phyloP scores from a whole-genome alignment of 2,113 vertebrate species.

The Oncorhynchus nerka region DNA sequence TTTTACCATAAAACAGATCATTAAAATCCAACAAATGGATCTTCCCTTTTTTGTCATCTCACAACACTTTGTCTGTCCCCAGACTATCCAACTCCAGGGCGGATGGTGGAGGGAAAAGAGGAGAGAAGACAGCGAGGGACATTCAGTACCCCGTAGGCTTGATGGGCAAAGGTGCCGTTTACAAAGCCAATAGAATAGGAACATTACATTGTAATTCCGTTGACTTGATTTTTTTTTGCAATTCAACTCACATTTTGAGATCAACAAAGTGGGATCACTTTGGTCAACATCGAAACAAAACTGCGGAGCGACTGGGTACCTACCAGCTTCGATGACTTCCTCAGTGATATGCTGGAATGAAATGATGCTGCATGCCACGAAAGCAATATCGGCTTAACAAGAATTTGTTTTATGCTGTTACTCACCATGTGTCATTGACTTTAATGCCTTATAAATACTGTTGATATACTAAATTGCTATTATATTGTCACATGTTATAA shows the following conservation, averaged over 20 bases:
- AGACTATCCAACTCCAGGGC: background rate
- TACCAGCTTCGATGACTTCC: slow-evolving; percentile 53
- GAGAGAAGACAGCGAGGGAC: background rate
- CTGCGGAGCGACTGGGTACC: slow-evolving; percentile 21
- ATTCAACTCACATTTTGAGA: slow-evolving; percentile 13
- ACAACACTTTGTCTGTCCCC: background rate
- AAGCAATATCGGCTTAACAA: slow-evolving; percentile 71
- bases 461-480: slow-evolving; percentile 77
- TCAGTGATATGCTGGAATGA: slow-evolving; percentile 63
- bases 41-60: background rate
- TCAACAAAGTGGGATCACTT: slow-evolving; percentile 39
- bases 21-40: background rate
- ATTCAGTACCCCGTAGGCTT: background rate
- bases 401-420: slow-evolving; percentile 70
- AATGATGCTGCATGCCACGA: slow-evolving; percentile 71
- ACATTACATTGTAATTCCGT: background rate
- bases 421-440: slow-evolving; percentile 72
- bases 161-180: background rate
- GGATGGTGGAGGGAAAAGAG: background rate
- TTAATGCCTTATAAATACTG: slow-evolving; percentile 77
- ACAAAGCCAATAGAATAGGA: background rate
- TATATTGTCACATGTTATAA: slow-evolving; percentile 69
- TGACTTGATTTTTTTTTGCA: background rate
- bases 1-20: background rate
- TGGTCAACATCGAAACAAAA: slow-evolving; percentile 41